These are phyloP conservation scores for Spicauda simplicius DNA, from an alignment of 2,888 invertebrate genomes.

Conservation along the genomic window DNA sequence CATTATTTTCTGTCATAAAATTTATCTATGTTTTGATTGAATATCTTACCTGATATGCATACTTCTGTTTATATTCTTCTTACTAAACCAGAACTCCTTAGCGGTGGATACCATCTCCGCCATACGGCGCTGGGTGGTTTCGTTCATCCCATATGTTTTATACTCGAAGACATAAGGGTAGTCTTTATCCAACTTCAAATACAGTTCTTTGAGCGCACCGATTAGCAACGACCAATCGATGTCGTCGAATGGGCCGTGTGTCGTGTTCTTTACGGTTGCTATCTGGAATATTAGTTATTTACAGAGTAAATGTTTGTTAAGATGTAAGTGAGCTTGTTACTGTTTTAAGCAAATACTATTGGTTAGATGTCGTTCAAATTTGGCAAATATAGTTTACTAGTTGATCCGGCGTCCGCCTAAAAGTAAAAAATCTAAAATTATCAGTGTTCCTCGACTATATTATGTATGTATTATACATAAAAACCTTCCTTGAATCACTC, in stretches of 20 bases:
- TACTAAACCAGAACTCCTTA: slow-evolving; percentile 67
- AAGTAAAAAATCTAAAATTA: no score
- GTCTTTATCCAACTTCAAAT: slow-evolving; percentile 59
- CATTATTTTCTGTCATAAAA: neutral
- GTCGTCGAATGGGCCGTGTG: slow-evolving; percentile 49
- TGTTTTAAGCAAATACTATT: no score
- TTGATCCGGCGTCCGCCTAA: no score
- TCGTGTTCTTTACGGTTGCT: slow-evolving; percentile 50
- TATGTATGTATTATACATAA: no score
- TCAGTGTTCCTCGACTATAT: no score
- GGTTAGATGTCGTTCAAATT: no score
- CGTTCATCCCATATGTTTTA: slow-evolving; percentile 62
- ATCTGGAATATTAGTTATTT: slow-evolving; percentile 50
- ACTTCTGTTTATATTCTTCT: slow-evolving; percentile 55
- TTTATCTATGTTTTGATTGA: no score
- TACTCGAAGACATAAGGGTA: slow-evolving; percentile 73
- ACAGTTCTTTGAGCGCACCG: slow-evolving; percentile 61
- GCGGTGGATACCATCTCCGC: slow-evolving; percentile 50
- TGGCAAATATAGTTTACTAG: no score
- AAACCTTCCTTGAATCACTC: no score
- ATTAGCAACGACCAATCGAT: slow-evolving; percentile 71
- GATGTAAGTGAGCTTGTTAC: no score
- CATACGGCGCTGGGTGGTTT: slow-evolving; percentile 45
- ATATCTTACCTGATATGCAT: slow-evolving; percentile 62
- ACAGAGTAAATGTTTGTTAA: no score